Conservation (phyloP, 2,113 vertebrate species). For the Microcebus tavaratra region DNA sequence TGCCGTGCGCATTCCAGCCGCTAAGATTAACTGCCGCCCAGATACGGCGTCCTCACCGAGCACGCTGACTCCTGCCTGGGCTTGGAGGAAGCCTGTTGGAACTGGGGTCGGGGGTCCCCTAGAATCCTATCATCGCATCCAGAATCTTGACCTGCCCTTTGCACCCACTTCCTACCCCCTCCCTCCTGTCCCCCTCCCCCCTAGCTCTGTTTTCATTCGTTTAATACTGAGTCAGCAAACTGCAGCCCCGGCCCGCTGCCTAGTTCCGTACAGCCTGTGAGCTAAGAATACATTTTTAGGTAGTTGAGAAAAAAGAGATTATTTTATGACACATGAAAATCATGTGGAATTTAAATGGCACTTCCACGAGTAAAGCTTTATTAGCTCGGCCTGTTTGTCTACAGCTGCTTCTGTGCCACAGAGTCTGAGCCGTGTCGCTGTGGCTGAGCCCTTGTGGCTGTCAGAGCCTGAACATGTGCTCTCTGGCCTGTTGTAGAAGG, state of each 20-base stretch:
- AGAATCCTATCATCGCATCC: neutral
- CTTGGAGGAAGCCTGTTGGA: neutral
- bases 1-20: too few relatives aligned
- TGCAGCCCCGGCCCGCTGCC: neutral
- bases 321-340: neutral
- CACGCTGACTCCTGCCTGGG: neutral
- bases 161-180: accelerated
- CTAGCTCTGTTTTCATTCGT: neutral
- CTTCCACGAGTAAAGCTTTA: neutral
- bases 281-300: constrained; percentile 7
- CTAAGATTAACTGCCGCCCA: neutral
- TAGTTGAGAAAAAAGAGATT: neutral
- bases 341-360: neutral
- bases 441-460: neutral
- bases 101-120: too few relatives aligned
- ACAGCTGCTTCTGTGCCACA: neutral
- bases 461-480: too few relatives aligned
- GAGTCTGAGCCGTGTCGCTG: neutral
- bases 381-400: neutral
- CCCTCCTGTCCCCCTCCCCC: accelerated
- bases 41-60: neutral
- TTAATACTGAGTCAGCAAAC: neutral
- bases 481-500: neutral
- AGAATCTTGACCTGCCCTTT: neutral
- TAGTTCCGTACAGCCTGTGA: neutral